Evolutionary conservation across 2,888 invertebrate species (phyloP).

Genomic region (Himalopsyche japonica): DNA sequence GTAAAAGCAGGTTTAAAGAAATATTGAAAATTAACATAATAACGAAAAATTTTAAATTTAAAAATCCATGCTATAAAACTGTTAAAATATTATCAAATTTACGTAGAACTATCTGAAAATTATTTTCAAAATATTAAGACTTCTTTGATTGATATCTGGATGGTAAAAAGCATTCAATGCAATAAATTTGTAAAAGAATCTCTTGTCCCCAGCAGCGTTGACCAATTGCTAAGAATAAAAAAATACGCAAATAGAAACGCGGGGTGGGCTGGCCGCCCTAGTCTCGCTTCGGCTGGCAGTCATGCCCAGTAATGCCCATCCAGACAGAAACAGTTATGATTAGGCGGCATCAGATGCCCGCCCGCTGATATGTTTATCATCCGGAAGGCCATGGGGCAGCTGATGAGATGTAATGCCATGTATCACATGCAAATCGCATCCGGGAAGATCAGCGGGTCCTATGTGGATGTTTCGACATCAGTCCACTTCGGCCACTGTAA

Average conservation of each 20-base stretch:
- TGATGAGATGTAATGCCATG: slow-evolving; percentile 38
- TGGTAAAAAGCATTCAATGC: background rate
- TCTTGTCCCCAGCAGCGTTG: background rate
- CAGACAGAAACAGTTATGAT: slow-evolving; percentile 41
- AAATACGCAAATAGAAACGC: background rate
- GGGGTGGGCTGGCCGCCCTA: background rate
- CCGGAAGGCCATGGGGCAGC: slow-evolving; percentile 28
- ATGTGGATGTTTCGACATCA: background rate
- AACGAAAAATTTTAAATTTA: too few relatives aligned
- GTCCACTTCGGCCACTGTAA: background rate
- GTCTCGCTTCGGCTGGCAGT: background rate
- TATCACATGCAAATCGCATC: slow-evolving; percentile 39
- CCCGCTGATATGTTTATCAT: slow-evolving; percentile 31
- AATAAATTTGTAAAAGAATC: background rate
- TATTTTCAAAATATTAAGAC: too few relatives aligned
- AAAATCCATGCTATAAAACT: too few relatives aligned
- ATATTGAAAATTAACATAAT: too few relatives aligned
- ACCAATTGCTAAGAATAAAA: background rate
- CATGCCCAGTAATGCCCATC: slow-evolving; percentile 9
- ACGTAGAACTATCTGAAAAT: too few relatives aligned
- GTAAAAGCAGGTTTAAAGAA: too few relatives aligned
- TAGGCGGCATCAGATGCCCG: slow-evolving; percentile 20
- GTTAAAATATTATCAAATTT: too few relatives aligned
- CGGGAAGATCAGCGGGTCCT: background rate
- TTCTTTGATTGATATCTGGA: too few relatives aligned